Evolutionary conservation across 2,888 invertebrate genomes (phyloP).

Genomic region (Gisinianus flammeolus): DNA sequence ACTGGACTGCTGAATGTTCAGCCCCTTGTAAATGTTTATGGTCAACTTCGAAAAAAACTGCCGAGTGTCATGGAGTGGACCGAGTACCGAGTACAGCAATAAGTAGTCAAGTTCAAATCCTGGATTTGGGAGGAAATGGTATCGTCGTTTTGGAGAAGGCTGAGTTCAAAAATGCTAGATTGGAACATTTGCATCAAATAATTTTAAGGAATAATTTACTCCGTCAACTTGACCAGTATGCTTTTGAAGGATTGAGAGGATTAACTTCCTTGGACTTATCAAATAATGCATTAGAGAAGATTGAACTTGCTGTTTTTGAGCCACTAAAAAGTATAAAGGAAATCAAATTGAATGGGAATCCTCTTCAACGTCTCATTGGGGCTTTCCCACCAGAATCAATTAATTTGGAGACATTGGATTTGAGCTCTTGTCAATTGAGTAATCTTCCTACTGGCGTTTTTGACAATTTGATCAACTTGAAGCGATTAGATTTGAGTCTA

Average conservation of each 20-base stretch:
- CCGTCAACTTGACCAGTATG: not conserved
- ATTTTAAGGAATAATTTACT: constrained; percentile 3
- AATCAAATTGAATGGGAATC: constrained; percentile 3
- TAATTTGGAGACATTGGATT: constrained; percentile 1
- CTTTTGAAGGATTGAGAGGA: constrained; percentile 18
- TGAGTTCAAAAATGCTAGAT: not conserved
- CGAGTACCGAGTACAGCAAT: not conserved
- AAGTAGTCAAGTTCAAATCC: constrained; percentile 8
- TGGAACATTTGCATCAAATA: constrained; percentile 12
- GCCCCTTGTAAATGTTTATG: not conserved
- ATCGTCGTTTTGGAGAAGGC: not conserved
- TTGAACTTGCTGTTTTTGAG: constrained; percentile 12
- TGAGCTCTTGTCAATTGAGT: constrained; percentile 12
- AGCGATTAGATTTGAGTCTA: not conserved
- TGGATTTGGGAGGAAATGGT: not conserved
- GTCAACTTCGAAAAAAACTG: not conserved
- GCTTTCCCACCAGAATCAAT: not conserved
- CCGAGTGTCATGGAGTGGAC: not conserved
- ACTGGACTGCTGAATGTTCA: constrained; percentile 8
- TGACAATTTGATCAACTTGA: not conserved
- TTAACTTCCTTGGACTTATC: constrained; percentile 13
- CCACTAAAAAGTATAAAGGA: constrained; percentile 9
- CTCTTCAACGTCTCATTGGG: not conserved
- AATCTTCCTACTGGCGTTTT: constrained; percentile 4
- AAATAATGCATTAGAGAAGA: constrained; percentile 4